A percentile compares a stretch with the other conserved stretches of the same genome.
Conservation (phyloP, 2,113 vertebrate species). For the Gopherus flavomarginatus region DNA sequence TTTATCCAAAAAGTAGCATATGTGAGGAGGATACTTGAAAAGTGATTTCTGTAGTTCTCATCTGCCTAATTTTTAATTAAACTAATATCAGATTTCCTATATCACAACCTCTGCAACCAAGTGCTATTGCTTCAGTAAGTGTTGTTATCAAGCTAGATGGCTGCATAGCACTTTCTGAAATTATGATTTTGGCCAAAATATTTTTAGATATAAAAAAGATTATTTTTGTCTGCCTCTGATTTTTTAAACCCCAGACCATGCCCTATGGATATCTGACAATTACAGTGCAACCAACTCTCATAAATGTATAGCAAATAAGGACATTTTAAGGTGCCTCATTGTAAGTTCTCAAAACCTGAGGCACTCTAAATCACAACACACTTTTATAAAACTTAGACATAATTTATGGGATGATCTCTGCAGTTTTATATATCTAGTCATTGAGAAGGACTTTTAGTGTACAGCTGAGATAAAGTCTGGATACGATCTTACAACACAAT, state of each 20-base stretch:
- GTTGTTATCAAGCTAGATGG: not conserved
- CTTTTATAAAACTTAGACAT: not conserved
- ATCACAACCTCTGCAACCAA: constrained; percentile 12
- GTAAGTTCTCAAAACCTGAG: not conserved
- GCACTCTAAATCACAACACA: not conserved
- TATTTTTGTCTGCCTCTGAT: not conserved
- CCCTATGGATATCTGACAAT: not conserved
- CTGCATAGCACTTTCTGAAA: not conserved
- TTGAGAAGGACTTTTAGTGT: not conserved
- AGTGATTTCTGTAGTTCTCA: constrained; percentile 56
- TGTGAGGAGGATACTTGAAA: constrained; percentile 47
- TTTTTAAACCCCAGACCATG: not conserved
- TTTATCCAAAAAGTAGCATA: constrained; percentile 61
- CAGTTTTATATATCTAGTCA: not conserved
- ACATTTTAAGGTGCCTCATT: not conserved
- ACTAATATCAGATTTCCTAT: constrained; percentile 47
- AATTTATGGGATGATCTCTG: not conserved
- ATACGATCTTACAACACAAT: not conserved
- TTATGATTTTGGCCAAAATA: not conserved
- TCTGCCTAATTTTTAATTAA: constrained; percentile 68
- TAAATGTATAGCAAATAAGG: not conserved
- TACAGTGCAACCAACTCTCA: not conserved
- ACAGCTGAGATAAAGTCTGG: not conserved
- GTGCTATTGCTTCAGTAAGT: constrained; percentile 15
- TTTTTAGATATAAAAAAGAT: not conserved